Conservation (phyloP, 2,888 invertebrate genomes). For the Sympetrum striolatum region DNA sequence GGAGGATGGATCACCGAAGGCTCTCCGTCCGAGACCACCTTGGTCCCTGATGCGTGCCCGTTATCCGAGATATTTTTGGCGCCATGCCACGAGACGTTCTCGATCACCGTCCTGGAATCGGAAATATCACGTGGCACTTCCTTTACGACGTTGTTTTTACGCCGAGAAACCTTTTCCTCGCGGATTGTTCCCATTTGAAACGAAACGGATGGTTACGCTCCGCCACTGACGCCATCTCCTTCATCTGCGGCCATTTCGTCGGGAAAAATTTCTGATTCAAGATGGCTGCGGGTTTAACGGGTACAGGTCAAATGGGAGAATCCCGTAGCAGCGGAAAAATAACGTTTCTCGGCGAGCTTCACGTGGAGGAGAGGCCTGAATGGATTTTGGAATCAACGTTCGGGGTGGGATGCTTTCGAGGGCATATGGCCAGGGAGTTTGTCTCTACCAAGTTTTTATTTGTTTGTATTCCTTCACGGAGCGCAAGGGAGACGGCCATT, state of each 20-base stretch:
- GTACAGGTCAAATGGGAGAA: too few species aligned
- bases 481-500: background rate
- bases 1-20: background rate
- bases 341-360: background rate
- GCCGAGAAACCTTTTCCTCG: background rate
- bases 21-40: background rate
- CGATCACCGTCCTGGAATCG: background rate
- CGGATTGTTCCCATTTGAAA: background rate
- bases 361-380: background rate
- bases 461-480: background rate
- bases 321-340: too few species aligned
- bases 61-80: background rate
- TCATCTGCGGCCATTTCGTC: background rate
- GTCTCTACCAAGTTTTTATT: background rate
- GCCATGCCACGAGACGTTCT: background rate
- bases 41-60: background rate
- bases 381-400: background rate
- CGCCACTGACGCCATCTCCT: background rate
- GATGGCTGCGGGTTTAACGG: background rate
- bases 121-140: background rate
- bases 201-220: background rate
- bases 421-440: background rate
- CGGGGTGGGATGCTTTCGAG: background rate
- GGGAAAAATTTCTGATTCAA: background rate
- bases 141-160: background rate